Percentiles rank a stretch among this genome's conserved stretches.
These are phyloP conservation scores for Periplaneta americana DNA, from an alignment of 1,140 invertebrate genomes.

Conservation along the genomic window DNA sequence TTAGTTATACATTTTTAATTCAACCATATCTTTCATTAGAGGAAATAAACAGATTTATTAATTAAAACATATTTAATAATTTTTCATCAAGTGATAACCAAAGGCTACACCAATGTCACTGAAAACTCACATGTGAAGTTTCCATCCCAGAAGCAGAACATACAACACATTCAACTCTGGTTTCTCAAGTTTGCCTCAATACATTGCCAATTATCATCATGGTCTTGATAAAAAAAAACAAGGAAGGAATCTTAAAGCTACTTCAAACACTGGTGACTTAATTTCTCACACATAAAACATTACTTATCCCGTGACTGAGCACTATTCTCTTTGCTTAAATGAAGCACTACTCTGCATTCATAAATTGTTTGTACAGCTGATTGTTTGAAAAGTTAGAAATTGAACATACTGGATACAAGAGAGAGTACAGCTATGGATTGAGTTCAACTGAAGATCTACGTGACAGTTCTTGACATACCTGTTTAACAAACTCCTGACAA, in stretches of 20 bases:
- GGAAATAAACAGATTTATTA: slow-evolving; percentile 7
- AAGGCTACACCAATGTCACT: not conserved
- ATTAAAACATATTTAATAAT: slow-evolving; percentile 6
- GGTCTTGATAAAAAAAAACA: not conserved
- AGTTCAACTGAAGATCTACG: not conserved
- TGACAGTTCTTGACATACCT: not conserved
- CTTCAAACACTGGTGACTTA: not conserved
- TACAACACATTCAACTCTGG: not conserved
- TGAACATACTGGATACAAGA: not conserved
- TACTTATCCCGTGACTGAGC: not conserved
- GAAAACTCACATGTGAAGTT: not conserved
- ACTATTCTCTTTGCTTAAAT: not conserved
- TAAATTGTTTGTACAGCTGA: not conserved
- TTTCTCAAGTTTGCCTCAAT: not conserved
- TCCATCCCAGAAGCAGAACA: not conserved
- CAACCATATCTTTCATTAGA: not conserved
- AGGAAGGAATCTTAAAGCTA: not conserved
- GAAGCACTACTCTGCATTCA: not conserved
- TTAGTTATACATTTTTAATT: slow-evolving; percentile 6
- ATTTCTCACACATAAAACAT: not conserved
- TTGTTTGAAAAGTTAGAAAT: not conserved
- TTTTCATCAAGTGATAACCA: not conserved
- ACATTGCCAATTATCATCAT: not conserved
- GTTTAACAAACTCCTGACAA: not conserved
- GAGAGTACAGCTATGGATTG: not conserved